A percentile compares a stretch with the other conserved stretches of the same genome.
phyloP scores from a whole-genome alignment of 2,888 invertebrate genomes.

The Drosophila niveifrons region DNA sequence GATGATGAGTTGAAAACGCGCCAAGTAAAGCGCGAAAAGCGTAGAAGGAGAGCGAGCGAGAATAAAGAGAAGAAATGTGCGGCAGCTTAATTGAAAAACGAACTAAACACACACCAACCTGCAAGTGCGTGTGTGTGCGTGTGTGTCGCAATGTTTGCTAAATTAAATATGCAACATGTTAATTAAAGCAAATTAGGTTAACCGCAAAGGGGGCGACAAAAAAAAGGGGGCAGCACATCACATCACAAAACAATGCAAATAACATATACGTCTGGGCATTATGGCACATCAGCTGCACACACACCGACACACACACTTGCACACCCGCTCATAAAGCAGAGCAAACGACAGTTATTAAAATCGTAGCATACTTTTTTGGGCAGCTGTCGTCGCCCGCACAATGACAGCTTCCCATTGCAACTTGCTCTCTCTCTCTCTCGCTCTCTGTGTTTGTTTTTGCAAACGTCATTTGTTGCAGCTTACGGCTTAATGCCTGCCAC shows the following conservation, averaged over 20 bases:
- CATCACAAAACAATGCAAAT: conserved; percentile 30
- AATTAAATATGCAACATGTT: conserved; percentile 79
- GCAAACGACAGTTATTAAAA: conserved; percentile 5
- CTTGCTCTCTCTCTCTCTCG: neutral
- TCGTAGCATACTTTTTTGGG: conserved; percentile 59
- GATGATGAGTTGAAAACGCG: neutral
- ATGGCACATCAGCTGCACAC: conserved; percentile 1
- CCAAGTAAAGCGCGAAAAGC: conserved; percentile 20
- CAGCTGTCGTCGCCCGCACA: conserved; percentile 37
- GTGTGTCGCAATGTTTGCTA: conserved; percentile 57
- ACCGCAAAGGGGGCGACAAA: conserved; percentile 45
- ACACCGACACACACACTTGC: conserved; percentile 10
- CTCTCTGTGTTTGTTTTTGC: conserved; percentile 10
- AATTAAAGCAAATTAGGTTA: conserved; percentile 81
- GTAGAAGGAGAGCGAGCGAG: conserved; percentile 13
- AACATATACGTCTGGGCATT: conserved; percentile 25
- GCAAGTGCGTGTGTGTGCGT: neutral
- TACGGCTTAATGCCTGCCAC: conserved; percentile 60
- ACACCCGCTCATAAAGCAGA: conserved; percentile 3
- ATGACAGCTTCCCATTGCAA: conserved; percentile 1
- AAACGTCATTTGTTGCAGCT: conserved; percentile 70
- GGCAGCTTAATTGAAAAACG: conserved; percentile 68
- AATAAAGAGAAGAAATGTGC: conserved; percentile 23
- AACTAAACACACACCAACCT: conserved; percentile 60
- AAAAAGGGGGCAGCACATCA: neutral